Percentiles rank a stretch among this genome's conserved stretches.
phyloP scores from a whole-genome alignment of 1,140 invertebrate genomes.

The Brachionus paranguensis region DNA sequence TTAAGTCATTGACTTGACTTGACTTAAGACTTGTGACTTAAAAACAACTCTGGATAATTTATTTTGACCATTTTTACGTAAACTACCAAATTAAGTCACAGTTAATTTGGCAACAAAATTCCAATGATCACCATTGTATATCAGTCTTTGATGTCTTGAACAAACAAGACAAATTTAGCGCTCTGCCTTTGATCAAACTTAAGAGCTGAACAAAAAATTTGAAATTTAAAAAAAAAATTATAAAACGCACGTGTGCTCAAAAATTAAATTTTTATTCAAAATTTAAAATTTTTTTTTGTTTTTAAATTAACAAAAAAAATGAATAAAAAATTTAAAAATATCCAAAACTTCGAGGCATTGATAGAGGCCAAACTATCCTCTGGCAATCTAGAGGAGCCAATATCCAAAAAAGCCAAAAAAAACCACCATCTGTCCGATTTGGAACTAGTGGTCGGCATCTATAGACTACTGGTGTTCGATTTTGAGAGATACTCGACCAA shows the following conservation, averaged over 20 bases:
- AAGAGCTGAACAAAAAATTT: not conserved
- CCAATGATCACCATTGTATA: too few relatives aligned
- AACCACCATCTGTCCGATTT: not conserved
- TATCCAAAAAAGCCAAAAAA: constrained; percentile 13
- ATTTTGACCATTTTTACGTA: too few relatives aligned
- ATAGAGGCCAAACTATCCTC: not conserved
- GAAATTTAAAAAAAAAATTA: not conserved
- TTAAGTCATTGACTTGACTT: too few relatives aligned
- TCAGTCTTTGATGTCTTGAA: not conserved
- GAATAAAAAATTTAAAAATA: not conserved
- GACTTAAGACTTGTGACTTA: too few relatives aligned
- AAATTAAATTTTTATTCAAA: not conserved
- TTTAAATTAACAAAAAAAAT: not conserved
- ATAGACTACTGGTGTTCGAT: not conserved
- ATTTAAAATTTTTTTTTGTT: not conserved
- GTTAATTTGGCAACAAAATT: too few relatives aligned
- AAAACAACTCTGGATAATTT: too few relatives aligned
- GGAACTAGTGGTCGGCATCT: not conserved
- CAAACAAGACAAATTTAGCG: not conserved
- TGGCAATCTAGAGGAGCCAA: not conserved
- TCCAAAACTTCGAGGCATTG: not conserved
- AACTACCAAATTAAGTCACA: too few relatives aligned
- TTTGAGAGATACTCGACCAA: not conserved
- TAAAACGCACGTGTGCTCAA: not conserved
- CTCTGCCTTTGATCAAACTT: not conserved